Base-by-base conservation (phyloP, 2,888 invertebrate genomes). In the Cyrtodaria siliqua region DNA sequence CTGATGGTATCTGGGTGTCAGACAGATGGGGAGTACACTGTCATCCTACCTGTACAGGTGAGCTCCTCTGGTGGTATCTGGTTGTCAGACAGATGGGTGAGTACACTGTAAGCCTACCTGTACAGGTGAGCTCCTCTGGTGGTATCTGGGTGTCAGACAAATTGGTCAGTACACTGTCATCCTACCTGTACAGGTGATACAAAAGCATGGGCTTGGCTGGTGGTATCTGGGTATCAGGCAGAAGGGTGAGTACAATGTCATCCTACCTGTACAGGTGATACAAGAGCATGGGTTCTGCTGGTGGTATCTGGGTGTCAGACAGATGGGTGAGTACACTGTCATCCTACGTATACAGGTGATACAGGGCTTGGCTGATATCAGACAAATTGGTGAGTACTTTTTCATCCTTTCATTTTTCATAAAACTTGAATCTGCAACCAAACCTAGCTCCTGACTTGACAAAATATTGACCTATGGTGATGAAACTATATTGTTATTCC, bases 291-390 rank as follows among this genome's bases (percentile, higher is more conserved):
- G 84, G 3, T 70, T 52, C 20, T 84, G 83, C 2, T 66, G 61
- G n/a, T 83, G 82, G 42, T 84, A 81, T 47, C 49, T 88, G 38
- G 88, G 86, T n/a, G 38, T 88, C 20, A 77, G 79, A 29, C 50
- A 71, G 33, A 67, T 63, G 29, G 78, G 86, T 86, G 71, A 72
- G 78, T 66, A 16, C 12, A 33, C 4, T n/a, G 53, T 85, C 4
- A 71, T 77, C 33, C 49, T 85, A n/a, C 59, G 73, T 6, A 53
- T 66, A 8, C 67, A 66, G n/a, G 38, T 69, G 1, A 53, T 84
- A 14, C 60, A 18, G 38, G 56, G 50, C 44, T 74, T 61, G 84
- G 84, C 2, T 70, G 88, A 86, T n/a, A 42, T 88, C 20, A 77
- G 79, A 29, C 50, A 71, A 33, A 67, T 63, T 29, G 78, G 86